Percentiles rank a stretch among this genome's conserved stretches.
Evolutionary conservation across 1,140 invertebrate genomes (phyloP).

Genomic region (Nixonia krombeini): DNA sequence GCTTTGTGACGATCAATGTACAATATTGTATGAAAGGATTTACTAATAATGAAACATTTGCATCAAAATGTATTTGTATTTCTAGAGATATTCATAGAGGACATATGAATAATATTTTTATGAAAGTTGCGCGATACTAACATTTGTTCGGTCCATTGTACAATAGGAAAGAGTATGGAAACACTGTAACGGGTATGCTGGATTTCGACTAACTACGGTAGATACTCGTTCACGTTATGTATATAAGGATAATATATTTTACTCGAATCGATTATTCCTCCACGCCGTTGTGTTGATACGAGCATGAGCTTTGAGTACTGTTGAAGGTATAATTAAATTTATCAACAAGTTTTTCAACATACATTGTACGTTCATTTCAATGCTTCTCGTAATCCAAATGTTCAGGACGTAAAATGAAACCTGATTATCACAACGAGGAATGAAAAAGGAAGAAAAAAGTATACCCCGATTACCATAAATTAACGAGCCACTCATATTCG

Average conservation of each 20-base stretch:
- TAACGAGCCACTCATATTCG: too few relatives aligned
- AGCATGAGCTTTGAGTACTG: background rate
- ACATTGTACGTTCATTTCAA: too few relatives aligned
- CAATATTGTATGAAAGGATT: conserved; percentile 39
- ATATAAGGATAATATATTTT: background rate
- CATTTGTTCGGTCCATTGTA: conserved; percentile 17
- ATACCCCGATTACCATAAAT: too few relatives aligned
- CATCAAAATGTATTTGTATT: conserved; percentile 48
- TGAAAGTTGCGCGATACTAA: conserved; percentile 27
- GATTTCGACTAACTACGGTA: too few relatives aligned
- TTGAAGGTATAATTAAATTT: background rate
- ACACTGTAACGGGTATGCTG: too few relatives aligned
- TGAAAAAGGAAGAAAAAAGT: too few relatives aligned
- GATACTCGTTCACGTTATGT: too few relatives aligned
- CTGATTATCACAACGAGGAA: too few relatives aligned
- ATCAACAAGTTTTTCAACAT: too few relatives aligned
- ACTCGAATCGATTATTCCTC: background rate
- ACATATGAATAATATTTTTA: conserved; percentile 40
- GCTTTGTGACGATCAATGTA: conserved; percentile 34
- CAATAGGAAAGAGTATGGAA: conserved; percentile 30
- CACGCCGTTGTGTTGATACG: background rate
- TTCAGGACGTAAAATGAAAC: too few relatives aligned
- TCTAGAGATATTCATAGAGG: conserved; percentile 22
- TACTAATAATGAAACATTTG: conserved; percentile 41
- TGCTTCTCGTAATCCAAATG: too few relatives aligned